Percentiles rank a stretch among this genome's conserved stretches.
Conservation (phyloP, 2,113 vertebrate species). For the Hyla sarda region DNA sequence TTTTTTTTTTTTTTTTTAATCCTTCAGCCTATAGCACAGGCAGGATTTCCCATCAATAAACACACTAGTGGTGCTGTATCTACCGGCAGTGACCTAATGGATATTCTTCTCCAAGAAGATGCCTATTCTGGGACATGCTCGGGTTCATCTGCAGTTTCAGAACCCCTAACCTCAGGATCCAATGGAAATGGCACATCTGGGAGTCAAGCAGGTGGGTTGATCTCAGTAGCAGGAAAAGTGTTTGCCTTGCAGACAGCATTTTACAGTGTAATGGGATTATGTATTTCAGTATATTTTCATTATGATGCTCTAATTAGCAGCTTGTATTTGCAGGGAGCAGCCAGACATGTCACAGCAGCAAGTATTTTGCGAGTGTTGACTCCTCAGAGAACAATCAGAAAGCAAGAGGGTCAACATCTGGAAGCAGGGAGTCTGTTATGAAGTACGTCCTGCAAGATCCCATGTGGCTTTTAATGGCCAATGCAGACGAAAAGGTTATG, state of each 20-base stretch:
- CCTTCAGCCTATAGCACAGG: conserved; percentile 54
- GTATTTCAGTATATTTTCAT: not conserved
- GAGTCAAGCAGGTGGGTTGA: conserved; percentile 82
- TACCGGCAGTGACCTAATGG: conserved; percentile 85
- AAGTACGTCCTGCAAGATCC: conserved; percentile 88
- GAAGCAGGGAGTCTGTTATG: conserved; percentile 67
- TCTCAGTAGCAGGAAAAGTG: not conserved
- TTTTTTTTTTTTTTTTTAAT: no score
- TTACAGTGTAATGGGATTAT: not conserved
- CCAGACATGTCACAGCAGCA: conserved; percentile 85
- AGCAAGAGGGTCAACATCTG: conserved; percentile 65
- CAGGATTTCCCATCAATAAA: conserved; percentile 63
- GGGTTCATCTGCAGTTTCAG: conserved; percentile 76
- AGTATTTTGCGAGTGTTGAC: conserved; percentile 89
- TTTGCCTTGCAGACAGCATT: no score
- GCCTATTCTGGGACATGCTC: conserved; percentile 85
- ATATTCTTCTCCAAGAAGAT: conserved; percentile 85
- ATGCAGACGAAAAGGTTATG: conserved; percentile 84
- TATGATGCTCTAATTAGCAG: not conserved
- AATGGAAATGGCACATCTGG: conserved; percentile 78
- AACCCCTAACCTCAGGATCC: conserved; percentile 85
- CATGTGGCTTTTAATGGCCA: conserved; percentile 86
- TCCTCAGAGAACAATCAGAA: conserved; percentile 85
- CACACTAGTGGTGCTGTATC: conserved; percentile 81
- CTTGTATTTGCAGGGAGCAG: conserved; percentile 78